Evolutionary conservation across 2,888 invertebrate genomes (phyloP).

Genomic region (Rutpela maculata): DNA sequence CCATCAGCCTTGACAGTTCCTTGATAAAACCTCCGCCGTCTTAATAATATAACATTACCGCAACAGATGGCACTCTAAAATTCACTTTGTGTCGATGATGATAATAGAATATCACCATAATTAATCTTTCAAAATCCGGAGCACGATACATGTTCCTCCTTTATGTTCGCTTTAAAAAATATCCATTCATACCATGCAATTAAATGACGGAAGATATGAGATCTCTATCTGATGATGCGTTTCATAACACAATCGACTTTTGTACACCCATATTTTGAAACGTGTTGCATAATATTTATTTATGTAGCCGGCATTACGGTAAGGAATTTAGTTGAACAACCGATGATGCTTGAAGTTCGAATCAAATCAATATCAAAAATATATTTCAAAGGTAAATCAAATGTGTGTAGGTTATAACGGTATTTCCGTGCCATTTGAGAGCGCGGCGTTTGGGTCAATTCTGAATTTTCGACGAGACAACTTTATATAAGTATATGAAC

Average conservation of each 20-base stretch:
- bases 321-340: background rate
- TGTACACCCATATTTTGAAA: slow-evolving; percentile 35
- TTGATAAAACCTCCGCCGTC: background rate
- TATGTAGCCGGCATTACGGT: background rate
- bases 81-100: slow-evolving; percentile 19
- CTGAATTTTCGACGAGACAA: too few relatives aligned
- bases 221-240: slow-evolving; percentile 28
- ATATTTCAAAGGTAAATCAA: too few relatives aligned
- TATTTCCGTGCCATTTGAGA: too few relatives aligned
- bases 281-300: slow-evolving; percentile 36
- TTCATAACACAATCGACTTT: slow-evolving; percentile 31
- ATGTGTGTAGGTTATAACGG: too few relatives aligned
- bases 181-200: slow-evolving; percentile 30
- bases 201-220: slow-evolving; percentile 30
- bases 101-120: slow-evolving; percentile 22
- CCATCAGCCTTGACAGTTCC: background rate
- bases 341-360: too few relatives aligned
- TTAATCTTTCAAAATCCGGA: slow-evolving; percentile 25
- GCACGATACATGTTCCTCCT: slow-evolving; percentile 8
- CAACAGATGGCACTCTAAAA: slow-evolving; percentile 21
- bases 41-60: background rate
- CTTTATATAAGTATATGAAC: too few relatives aligned
- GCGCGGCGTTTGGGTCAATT: too few relatives aligned
- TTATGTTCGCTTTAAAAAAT: slow-evolving; percentile 6
- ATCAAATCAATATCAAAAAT: too few relatives aligned